These are phyloP conservation scores for Girardia tigrina DNA, from an alignment of 2,888 invertebrate genomes.

Conservation along the genomic window DNA sequence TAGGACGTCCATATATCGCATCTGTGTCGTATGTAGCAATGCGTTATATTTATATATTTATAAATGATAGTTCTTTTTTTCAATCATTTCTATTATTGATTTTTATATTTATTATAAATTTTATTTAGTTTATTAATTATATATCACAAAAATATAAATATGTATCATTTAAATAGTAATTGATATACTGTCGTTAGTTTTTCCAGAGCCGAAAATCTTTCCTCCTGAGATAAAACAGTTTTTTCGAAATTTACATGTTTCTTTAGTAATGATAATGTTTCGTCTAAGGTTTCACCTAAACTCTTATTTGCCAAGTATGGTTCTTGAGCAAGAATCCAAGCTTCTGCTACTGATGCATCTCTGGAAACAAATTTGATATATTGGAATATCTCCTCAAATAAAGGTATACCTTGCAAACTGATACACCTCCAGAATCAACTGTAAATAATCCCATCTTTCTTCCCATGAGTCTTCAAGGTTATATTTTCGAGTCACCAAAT, in stretches of 20 bases:
- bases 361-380: slow-evolving; percentile 50
- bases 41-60: too few species aligned
- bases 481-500: slow-evolving; percentile 55
- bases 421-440: slow-evolving; percentile 83
- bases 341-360: slow-evolving; percentile 97
- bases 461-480: slow-evolving; percentile 90
- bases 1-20: too few species aligned
- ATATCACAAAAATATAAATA: not conserved
- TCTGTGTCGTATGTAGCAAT: too few species aligned
- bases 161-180: not conserved
- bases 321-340: slow-evolving; percentile 96
- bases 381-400: not conserved
- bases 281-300: slow-evolving; percentile 56
- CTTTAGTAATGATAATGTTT: slow-evolving; percentile 69
- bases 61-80: too few species aligned
- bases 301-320: slow-evolving; percentile 91
- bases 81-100: too few species aligned
- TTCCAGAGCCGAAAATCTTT: slow-evolving; percentile 91
- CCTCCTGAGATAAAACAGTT: slow-evolving; percentile 94
- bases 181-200: slow-evolving; percentile 66
- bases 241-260: slow-evolving; percentile 99
- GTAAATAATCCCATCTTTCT: slow-evolving; percentile 97
- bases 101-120: too few species aligned
- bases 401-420: slow-evolving; percentile 69
- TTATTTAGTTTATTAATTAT: not conserved